Evolutionary conservation across 2,888 invertebrate genomes (phyloP), one percentile per base, ranked within the genome.

Genomic region (Malthinus flaveolus): DNA sequence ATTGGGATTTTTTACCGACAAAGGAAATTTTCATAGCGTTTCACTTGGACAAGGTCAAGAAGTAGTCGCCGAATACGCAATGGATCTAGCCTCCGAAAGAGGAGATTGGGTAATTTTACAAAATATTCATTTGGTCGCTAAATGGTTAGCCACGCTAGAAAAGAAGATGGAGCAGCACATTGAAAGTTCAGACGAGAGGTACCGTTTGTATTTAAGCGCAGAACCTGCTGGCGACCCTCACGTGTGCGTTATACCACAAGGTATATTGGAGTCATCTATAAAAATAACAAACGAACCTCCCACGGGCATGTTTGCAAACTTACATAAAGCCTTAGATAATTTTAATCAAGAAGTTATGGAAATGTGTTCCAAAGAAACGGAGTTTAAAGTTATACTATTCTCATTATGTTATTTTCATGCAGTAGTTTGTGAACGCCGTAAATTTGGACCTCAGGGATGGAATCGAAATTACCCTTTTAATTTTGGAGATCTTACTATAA

Each of bases 251-350:
- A 82, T 88, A 42, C 87, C 86, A 0, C 90, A 95, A 81, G 96
- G 96, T 12, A 91, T 97, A 68, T 79, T 97, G 32, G 95, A 97
- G 76, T 91, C 94, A 0, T 90, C 94, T 1, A 94, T 97, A 72
- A 97, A 97, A 81, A 95, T 97, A 57, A 96, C 96, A 1, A 97
- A 96, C 71, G 96, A 97, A 77, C 95, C 96, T 0, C 96, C 97
- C 0, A 93, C 91, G 7, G 96, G 97, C 32, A 95, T 97, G 91
- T 86, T 88, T 80, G 95, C 95, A 1, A 97, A 97, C 78, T 83
- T 97, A 33, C 95, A 95, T 77, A 95, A 95, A 81, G 89, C 96
- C 1, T 77, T 97, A 61, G 93, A 93, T 73, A 94, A 93, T 81
- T 97, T 96, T 79, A 91, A 81, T 72, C 96, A 96, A 79, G 95